Percentiles rank a stretch among this genome's conserved stretches.
Conservation (phyloP, 2,113 vertebrate species). For the Prolemur simus region DNA sequence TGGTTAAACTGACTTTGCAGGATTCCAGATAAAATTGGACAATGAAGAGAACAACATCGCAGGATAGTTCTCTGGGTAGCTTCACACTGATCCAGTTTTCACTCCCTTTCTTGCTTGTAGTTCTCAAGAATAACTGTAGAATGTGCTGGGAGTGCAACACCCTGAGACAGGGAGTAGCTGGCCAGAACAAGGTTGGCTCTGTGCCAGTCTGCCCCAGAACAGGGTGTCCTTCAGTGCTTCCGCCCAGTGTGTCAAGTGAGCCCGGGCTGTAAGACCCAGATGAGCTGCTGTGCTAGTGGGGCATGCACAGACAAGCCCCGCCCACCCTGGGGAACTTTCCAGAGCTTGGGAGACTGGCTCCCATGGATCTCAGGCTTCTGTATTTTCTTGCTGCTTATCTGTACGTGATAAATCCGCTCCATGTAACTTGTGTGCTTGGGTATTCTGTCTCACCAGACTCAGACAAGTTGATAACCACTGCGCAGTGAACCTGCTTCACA, state of each 20-base stretch:
- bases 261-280: neutral
- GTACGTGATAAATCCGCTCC: fast-evolving
- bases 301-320: neutral
- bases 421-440: too few relatives aligned
- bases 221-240: neutral
- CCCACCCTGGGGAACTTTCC: neutral
- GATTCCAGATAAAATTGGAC: neutral
- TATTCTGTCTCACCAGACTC: neutral
- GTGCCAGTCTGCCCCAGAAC: neutral
- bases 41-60: neutral
- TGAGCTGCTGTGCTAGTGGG: neutral
- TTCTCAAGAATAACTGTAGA: neutral
- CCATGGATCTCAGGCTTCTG: neutral
- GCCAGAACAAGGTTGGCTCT: too few relatives aligned
- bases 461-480: neutral
- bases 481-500: neutral
- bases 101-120: neutral
- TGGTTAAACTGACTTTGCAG: neutral
- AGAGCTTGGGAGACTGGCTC: neutral
- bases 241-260: neutral
- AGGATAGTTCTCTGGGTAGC: neutral
- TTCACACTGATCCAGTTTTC: neutral
- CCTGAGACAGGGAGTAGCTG: neutral
- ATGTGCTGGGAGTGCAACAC: neutral
- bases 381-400: too few relatives aligned